Conservation (phyloP, 2,888 invertebrate genomes). For the Cybosia mesomella region DNA sequence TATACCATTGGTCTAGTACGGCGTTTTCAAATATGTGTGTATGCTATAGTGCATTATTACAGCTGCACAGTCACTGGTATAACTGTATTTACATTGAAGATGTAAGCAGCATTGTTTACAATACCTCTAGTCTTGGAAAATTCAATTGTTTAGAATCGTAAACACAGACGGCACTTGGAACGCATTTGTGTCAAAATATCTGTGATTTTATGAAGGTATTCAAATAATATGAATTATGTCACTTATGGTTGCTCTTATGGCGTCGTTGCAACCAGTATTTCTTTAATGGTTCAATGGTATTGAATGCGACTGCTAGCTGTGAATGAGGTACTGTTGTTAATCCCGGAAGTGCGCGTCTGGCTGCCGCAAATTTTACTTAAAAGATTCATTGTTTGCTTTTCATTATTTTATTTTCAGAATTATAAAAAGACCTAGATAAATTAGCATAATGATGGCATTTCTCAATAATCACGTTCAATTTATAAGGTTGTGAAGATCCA, state of each 20-base stretch:
- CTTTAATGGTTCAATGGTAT: neutral
- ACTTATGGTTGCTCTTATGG: neutral
- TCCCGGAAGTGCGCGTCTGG: neutral
- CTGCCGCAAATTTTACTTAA: neutral
- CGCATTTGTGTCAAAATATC: neutral
- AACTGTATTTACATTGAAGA: constrained; percentile 6
- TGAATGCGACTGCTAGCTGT: neutral
- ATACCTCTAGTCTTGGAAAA: constrained; percentile 10
- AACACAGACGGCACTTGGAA: constrained; percentile 5
- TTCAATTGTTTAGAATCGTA: constrained; percentile 9
- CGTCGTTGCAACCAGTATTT: neutral
- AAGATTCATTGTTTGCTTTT: neutral
- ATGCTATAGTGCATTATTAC: neutral
- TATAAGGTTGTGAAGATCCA: constrained; percentile 8
- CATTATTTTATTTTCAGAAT: neutral
- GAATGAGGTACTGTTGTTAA: neutral
- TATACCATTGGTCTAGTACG: neutral
- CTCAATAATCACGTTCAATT: constrained; percentile 3
- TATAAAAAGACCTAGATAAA: neutral
- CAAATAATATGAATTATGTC: neutral
- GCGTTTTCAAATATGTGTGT: neutral
- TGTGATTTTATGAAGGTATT: constrained; percentile 3
- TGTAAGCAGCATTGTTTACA: constrained; percentile 8
- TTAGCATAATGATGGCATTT: constrained; percentile 6
- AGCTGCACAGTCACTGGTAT: neutral